A percentile compares a stretch with the other conserved stretches of the same genome.
Evolutionary conservation across 1,140 invertebrate genomes (phyloP).

Genomic region (Samia ricini): DNA sequence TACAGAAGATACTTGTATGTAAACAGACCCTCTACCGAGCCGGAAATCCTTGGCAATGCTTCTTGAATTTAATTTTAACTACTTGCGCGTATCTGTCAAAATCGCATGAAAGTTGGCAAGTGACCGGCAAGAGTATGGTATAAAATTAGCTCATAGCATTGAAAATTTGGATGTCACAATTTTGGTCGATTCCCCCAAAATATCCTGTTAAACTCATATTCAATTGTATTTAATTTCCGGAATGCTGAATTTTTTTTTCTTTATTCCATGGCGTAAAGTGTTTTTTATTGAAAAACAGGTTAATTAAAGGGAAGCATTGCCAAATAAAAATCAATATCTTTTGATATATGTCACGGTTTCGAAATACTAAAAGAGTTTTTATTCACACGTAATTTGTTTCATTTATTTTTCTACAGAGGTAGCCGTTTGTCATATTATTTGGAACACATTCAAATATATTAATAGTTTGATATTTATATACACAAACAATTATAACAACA

Average conservation of each 20-base stretch:
- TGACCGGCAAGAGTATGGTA: conserved; percentile 39
- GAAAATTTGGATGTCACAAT: conserved; percentile 45
- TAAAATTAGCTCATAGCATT: conserved; percentile 60
- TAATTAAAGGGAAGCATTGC: no score
- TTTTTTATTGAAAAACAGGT: no score
- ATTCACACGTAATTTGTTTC: background rate
- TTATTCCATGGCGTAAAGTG: no score
- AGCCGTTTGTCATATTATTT: background rate
- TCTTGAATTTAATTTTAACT: conserved; percentile 69
- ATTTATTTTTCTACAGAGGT: background rate
- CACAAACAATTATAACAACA: background rate
- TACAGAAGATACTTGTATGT: background rate
- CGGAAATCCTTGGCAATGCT: conserved; percentile 62
- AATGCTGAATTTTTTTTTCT: no score
- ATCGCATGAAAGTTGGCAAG: conserved; percentile 66
- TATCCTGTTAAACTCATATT: conserved; percentile 16
- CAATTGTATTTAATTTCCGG: no score
- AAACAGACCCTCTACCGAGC: background rate
- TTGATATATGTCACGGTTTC: no score
- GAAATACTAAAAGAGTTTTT: background rate
- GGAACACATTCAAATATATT: background rate
- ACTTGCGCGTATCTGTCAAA: conserved; percentile 66
- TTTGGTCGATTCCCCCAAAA: conserved; percentile 18
- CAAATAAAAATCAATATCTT: no score
- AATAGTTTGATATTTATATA: background rate